Evolutionary conservation across 1,140 invertebrate species (phyloP).

Genomic region (Halictus rubicundus): DNA sequence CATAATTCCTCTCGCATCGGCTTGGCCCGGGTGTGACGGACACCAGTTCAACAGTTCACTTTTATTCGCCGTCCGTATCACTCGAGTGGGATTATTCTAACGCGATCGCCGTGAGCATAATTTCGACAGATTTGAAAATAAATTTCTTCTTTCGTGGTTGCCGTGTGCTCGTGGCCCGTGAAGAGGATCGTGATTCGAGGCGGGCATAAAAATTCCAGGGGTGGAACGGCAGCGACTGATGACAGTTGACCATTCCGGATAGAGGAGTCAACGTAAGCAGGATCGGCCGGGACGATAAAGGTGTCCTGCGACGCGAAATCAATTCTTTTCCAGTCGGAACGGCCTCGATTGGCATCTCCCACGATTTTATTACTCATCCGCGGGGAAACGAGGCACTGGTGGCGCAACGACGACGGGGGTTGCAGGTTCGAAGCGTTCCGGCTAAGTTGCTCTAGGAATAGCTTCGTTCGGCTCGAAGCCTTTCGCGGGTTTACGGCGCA

Average conservation of each 20-base stretch:
- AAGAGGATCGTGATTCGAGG: no score
- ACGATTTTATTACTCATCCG: slow-evolving; percentile 23
- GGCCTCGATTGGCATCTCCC: background rate
- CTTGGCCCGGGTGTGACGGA: no score
- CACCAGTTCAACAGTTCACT: no score
- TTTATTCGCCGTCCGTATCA: no score
- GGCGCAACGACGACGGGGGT: background rate
- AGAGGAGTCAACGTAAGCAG: background rate
- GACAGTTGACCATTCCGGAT: background rate
- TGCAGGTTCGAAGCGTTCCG: background rate
- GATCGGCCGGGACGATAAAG: background rate
- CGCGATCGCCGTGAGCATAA: no score
- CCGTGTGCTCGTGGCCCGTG: no score
- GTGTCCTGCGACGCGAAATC: slow-evolving; percentile 15
- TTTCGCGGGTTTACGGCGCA: slow-evolving; percentile 43
- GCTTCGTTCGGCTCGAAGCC: slow-evolving; percentile 14
- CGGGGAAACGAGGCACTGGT: slow-evolving; percentile 6
- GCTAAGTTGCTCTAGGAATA: slow-evolving; percentile 22
- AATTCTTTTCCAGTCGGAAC: slow-evolving; percentile 32
- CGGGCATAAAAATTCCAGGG: background rate
- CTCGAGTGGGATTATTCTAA: no score
- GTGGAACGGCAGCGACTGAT: background rate
- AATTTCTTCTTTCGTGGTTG: no score
- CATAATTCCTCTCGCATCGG: no score
- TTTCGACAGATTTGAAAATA: no score